These are phyloP conservation scores for Chrysaora quinquecirrha DNA, from an alignment of 30 jellyfish, hydroid and myxozoan species.

Conservation along the genomic window DNA sequence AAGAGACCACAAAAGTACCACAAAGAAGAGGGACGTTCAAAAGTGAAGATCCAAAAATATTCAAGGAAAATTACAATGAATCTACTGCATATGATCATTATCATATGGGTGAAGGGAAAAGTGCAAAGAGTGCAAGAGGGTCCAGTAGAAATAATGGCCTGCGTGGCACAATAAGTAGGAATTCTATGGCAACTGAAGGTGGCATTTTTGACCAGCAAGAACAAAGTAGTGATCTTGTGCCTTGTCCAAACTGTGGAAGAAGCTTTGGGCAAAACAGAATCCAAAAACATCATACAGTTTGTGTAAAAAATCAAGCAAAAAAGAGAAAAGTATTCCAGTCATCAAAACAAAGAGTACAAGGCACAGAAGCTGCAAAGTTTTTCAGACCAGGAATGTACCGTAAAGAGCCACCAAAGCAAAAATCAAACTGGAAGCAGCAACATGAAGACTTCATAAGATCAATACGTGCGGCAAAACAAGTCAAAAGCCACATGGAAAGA, in stretches of 20 bases:
- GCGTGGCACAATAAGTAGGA: neutral
- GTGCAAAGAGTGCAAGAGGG: conserved; percentile 5
- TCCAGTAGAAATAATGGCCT: conserved; percentile 29
- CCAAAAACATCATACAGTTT: conserved; percentile 66
- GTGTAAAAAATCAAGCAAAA: conserved; percentile 65
- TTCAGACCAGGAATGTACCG: conserved; percentile 27
- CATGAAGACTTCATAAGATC: conserved; percentile 83
- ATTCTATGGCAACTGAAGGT: neutral
- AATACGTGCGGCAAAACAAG: conserved; percentile 86
- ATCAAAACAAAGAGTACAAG: conserved; percentile 78
- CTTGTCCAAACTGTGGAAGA: conserved; percentile 83
- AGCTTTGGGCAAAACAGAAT: conserved; percentile 82
- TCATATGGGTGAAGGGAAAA: conserved; percentile 36
- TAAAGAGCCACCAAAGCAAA: conserved; percentile 32
- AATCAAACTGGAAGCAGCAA: conserved; percentile 87
- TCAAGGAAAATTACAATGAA: conserved; percentile 21
- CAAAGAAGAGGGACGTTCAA: conserved; percentile 26
- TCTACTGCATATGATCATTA: conserved; percentile 45
- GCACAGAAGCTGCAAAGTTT: conserved; percentile 81
- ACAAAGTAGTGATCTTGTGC: conserved; percentile 17
- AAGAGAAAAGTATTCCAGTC: conserved; percentile 83
- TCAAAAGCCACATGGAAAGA: conserved; percentile 60
- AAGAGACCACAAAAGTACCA: conserved; percentile 43
- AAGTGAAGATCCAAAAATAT: conserved; percentile 16
- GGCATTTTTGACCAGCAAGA: conserved; percentile 12